A percentile compares a stretch with the other conserved stretches of the same genome.
These are phyloP conservation scores for Dasypus novemcinctus DNA, from an alignment of 2,113 vertebrate genomes.

Conservation along the genomic window DNA sequence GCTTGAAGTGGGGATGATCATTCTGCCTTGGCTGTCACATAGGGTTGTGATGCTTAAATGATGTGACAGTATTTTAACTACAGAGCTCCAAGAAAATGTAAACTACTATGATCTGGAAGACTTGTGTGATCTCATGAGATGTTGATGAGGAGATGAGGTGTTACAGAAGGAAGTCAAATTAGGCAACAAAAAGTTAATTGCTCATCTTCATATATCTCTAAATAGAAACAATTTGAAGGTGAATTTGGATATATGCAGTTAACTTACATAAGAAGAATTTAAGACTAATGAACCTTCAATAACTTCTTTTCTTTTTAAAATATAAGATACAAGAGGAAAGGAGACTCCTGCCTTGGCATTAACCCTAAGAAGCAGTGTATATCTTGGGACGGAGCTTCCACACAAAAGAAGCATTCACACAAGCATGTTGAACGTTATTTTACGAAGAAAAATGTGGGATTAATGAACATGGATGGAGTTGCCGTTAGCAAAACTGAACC, in stretches of 20 bases:
- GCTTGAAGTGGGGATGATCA: not conserved
- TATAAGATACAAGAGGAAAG: slow-evolving; percentile 92
- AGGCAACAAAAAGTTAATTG: not conserved
- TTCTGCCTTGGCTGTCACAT: not conserved
- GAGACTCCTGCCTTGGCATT: slow-evolving; percentile 90
- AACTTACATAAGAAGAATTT: not conserved
- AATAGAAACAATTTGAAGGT: not conserved
- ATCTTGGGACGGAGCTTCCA: slow-evolving; percentile 85
- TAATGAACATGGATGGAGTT: slow-evolving; percentile 79
- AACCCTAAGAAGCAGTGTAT: slow-evolving; percentile 87
- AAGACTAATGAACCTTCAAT: not conserved
- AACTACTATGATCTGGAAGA: not conserved
- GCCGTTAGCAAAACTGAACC: slow-evolving; percentile 53
- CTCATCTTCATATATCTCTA: not conserved
- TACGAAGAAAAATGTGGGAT: slow-evolving; percentile 81
- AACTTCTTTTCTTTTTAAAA: slow-evolving; percentile 51
- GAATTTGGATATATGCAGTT: not conserved
- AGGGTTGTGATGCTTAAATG: not conserved
- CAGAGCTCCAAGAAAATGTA: not conserved
- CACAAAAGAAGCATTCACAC: slow-evolving; percentile 81
- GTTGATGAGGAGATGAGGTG: not conserved
- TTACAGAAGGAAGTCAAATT: not conserved
- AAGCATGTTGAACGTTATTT: slow-evolving; percentile 88
- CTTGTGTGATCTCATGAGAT: not conserved
- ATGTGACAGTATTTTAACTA: not conserved